These are phyloP conservation scores for Automeris io DNA, from an alignment of 2,888 invertebrate species.

Conservation along the genomic window DNA sequence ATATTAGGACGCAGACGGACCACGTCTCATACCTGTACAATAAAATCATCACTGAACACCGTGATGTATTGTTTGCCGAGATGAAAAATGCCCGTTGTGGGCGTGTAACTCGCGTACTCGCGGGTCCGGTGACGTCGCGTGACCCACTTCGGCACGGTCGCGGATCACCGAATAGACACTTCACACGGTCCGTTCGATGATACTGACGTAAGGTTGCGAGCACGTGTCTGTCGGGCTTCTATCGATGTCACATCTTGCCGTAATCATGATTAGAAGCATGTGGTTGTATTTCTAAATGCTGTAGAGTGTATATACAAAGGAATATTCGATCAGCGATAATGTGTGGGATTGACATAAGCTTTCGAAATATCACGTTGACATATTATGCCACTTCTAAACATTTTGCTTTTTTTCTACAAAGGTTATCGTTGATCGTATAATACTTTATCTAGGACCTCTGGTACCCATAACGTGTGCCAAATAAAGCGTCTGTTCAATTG, in stretches of 20 bases:
- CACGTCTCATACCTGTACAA: neutral
- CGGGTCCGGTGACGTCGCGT: conserved; percentile 26
- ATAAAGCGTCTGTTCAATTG: too few species aligned
- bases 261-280: neutral
- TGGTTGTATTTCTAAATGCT: conserved; percentile 1
- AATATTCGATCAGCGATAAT: too few species aligned
- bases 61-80: conserved; percentile 1
- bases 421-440: too few species aligned
- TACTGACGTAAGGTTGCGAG: conserved; percentile 2
- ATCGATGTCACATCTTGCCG: neutral
- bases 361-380: too few species aligned
- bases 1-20: conserved; percentile 1
- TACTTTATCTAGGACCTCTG: too few species aligned
- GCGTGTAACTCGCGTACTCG: conserved; percentile 19
- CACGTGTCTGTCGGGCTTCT: neutral
- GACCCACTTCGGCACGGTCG: conserved; percentile 26
- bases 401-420: too few species aligned
- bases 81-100: conserved; percentile 19
- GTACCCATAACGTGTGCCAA: too few species aligned
- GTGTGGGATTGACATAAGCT: too few species aligned
- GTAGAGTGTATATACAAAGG: too few species aligned
- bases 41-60: conserved; percentile 1
- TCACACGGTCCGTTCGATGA: conserved; percentile 6
- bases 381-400: too few species aligned
- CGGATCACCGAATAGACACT: conserved; percentile 2